Base-by-base conservation (phyloP, 2,797 vertebrate genomes). In the Cheirogaleus major region DNA sequence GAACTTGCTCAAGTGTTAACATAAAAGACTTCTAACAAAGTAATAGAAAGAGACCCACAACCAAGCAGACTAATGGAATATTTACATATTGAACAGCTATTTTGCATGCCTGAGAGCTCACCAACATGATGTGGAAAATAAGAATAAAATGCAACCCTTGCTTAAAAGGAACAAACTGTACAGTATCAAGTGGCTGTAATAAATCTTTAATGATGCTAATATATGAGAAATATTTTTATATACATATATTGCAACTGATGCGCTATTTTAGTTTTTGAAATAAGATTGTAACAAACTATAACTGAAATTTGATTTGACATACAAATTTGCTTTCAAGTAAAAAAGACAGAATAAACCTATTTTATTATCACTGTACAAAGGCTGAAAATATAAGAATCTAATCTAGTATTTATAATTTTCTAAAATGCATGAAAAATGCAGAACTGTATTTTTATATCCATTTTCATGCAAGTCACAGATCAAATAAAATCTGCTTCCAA, bases 181-280 rank as follows among this genome's bases (percentile, higher is more conserved):
- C 30, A 80, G 61, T 84, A 89, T 50, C n/a, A 76, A 91, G 41
- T 50, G 48, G 65, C 38, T 84, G 2, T n/a, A 69, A 89, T 17
- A 76, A 2, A 59, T 55, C 15, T 85, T 89, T 89, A 65, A 85
- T 25, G 4, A 73, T 78, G 50, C 55, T 59, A 75, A 84, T 55
- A 78, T 13, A 69, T 41, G 30, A 70, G 11, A 85, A 83, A 73
- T 18, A 84, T 23, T 43, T 7, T 67, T 30, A 75, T 13, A 67
- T 14, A 35, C 18, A 75, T 14, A 32, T 91, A 92, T 94, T 57
- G 15, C 18, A 79, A 57, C 4, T 93, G 38, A 23, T n/a, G 50
- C 38, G 30, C 69, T 82, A 75, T 76, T 85, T 93, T 65, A 84
- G 13, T 85, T 93, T 94, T 75, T 32, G 52, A 89, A 95, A 89